Base-by-base conservation (phyloP, 2,113 vertebrate species). In the Aramus guarauna region DNA sequence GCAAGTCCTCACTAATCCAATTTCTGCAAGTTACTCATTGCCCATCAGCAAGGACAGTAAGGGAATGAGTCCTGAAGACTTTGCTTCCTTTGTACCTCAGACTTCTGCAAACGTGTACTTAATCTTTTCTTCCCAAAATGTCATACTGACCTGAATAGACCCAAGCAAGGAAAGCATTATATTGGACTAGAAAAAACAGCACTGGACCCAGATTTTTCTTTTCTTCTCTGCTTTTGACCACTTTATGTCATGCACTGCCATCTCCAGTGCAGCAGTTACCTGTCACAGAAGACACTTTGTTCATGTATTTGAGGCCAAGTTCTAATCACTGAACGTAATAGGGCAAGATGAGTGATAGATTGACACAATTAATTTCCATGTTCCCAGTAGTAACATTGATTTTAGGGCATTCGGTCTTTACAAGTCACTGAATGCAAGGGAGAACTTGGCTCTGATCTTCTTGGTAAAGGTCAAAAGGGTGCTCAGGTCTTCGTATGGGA, bases 321-420 rank as follows among this genome's bases (percentile, higher is more conserved):
- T 94, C 91, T 62, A 92, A 95, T 92, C 84, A 90, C 74, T n/a
- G 67, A 68, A 85, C 30, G 62, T 85, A 96, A 97, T 94, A 92
- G 84, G n/a, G 87, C 30, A 82, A 82, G 94, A 88, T 92, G 96
- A 97, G 87, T 96, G 94, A 97, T 79, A 86, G 94, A 96, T 53
- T 95, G 96, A 97, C 92, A 96, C 90, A 75, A 91, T 94, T 97
- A 95, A 97, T 97, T 97, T 90, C 78, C 78, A 62, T 91, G 91
- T 96, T 97, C 80, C 71, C 91, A 27, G 66, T 22, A 79, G 86
- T 62, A 72, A 90, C 74, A 85, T 20, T 88, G 92, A 95, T 92
- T 96, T 96, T 73, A 94, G 86, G 74, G 77, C 88, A 84, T 48
- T 95, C 91, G 82, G 69, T 55, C 94, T 87, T 91, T 77, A 91